Percentiles rank a stretch among this genome's conserved stretches.
Evolutionary conservation across 2,797 vertebrate species (phyloP).

Genomic region (Bucorvus abyssinicus): DNA sequence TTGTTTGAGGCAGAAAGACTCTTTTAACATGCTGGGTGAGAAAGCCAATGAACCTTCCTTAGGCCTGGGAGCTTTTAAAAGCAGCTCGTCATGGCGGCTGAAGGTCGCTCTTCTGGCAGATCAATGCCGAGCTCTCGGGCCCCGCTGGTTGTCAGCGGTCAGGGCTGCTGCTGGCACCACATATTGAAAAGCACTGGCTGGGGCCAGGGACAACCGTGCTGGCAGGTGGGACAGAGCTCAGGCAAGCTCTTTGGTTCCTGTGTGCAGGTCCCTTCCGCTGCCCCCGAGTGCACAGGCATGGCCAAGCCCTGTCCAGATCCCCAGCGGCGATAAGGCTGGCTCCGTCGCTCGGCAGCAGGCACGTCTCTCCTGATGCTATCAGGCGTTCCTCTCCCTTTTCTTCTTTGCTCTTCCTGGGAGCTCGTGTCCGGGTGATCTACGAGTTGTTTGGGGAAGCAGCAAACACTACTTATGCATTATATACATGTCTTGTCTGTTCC

Average conservation of each 20-base stretch:
- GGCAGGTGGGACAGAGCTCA: neutral
- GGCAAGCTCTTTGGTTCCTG: neutral
- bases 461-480: slow-evolving; percentile 42
- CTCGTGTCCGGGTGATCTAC: slow-evolving; percentile 63
- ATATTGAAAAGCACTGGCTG: slow-evolving; percentile 12
- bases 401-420: slow-evolving; percentile 15
- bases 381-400: neutral
- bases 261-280: rapidly evolving
- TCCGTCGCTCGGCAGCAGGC: neutral
- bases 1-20: slow-evolving; percentile 73
- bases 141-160: slow-evolving; percentile 40
- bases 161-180: neutral
- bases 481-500: slow-evolving; percentile 56
- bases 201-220: neutral
- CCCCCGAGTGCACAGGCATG: rapidly evolving
- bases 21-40: slow-evolving; percentile 77
- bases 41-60: slow-evolving; percentile 66
- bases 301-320: neutral
- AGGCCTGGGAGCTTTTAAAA: slow-evolving; percentile 33
- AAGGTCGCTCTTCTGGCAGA: slow-evolving; percentile 69
- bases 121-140: slow-evolving; percentile 15
- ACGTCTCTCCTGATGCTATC: neutral
- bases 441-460: slow-evolving; percentile 63
- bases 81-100: slow-evolving; percentile 39
- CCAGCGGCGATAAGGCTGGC: neutral